Evolutionary conservation across 2,888 invertebrate genomes (phyloP).

Genomic region (Hermaeophaga mercurialis): DNA sequence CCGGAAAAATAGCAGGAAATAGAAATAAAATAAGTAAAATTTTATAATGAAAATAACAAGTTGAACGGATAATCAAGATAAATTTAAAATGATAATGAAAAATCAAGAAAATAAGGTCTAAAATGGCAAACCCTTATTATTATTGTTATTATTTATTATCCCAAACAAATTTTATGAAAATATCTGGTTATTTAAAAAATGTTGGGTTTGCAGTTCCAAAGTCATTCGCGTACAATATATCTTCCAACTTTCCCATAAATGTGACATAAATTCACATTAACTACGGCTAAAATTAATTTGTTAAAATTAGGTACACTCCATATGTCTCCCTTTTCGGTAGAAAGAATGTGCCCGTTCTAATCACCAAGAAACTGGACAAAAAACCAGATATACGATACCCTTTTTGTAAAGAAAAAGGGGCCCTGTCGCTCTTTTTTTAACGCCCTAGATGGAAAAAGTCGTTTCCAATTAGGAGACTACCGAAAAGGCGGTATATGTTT

Average conservation of each 20-base stretch:
- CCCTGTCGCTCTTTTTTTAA: constrained; percentile 32
- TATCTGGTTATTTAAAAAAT: no score
- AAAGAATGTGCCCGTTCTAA: constrained; percentile 13
- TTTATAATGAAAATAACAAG: no score
- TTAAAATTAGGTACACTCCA: constrained; percentile 19
- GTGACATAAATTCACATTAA: neutral
- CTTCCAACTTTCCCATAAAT: neutral
- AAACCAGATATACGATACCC: constrained; percentile 17
- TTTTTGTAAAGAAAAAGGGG: constrained; percentile 27
- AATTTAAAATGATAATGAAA: no score
- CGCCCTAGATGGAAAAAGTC: constrained; percentile 35
- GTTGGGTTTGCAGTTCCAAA: no score
- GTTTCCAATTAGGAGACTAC: constrained; percentile 44
- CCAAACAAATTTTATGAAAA: no score
- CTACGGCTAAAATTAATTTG: constrained; percentile 8
- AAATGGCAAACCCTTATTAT: no score
- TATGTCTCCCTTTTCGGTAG: constrained; percentile 3
- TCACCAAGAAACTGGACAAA: constrained; percentile 13
- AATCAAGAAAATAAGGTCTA: no score
- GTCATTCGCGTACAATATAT: no score
- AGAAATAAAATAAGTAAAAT: no score
- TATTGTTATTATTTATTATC: no score
- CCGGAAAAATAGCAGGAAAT: no score
- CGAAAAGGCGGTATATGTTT: constrained; percentile 40
- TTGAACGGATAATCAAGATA: no score